Base-by-base conservation (phyloP, 2,113 vertebrate species). In the Periophthalmus modestus region DNA sequence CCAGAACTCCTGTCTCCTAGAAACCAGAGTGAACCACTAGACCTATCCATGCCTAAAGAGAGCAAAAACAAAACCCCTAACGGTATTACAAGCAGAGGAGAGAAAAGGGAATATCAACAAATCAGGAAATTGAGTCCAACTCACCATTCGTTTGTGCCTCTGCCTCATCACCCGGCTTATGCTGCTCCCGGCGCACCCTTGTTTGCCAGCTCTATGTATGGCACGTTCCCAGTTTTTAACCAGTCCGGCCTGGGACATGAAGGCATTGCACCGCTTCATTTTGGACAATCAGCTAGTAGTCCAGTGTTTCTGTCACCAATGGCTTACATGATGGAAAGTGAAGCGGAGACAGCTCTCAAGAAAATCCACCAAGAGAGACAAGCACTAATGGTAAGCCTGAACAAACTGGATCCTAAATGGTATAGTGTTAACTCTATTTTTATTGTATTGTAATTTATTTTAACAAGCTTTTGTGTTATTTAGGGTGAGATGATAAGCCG, bases 21-120 rank as follows among this genome's bases (percentile, higher is more conserved):
- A 5, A 85, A 79, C 47, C 86, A 95, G 71, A 91, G 50, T 0
- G 94, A 95, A 73, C 94, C 94, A 13, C 82, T 95, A 66, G 94
- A 95, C 74, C 92, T 95, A 14, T 95, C 94, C 21, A 52, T 95
- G 58, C 94, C 94, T 33, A 95, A 82, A 24, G 86, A 78, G 4
- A 65, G 62, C 61, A 78, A 39, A 21, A 74, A 46, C 58, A 84
- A 72, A 74, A 75, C 66, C 24, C 69, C 75, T 5, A 90, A 89
- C 1, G 86, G 86, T 5, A 82, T 52, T 69, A 77, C 74, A 71
- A 43, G 58, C 58, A 81, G 72, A 73, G 73, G 71, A 47, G 88
- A 82, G 47, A 86, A 67, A 65, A 84, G 70, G 70, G 86, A 90
- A 47, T 66, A 48, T 0, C 87, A 82, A 12, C 78, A 78, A 21